Conservation (phyloP, 2,888 invertebrate genomes). For the Aquatica leii region DNA sequence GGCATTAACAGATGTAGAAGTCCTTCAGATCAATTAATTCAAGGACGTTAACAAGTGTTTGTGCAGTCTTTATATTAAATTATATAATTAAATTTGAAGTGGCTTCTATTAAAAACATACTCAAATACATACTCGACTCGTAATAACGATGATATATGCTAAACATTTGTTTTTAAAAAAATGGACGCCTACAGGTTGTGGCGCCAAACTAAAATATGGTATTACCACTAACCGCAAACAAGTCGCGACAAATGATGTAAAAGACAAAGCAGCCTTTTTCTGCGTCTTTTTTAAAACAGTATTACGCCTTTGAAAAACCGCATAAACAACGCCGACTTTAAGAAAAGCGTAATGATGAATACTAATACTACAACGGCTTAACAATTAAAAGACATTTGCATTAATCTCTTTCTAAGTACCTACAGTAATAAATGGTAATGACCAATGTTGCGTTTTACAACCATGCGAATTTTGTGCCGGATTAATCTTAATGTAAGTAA, state of each 20-base stretch:
- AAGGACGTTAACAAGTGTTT: neutral
- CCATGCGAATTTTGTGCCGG: too few relatives aligned
- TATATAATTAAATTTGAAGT: neutral
- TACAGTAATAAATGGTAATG: too few relatives aligned
- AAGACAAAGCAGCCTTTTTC: constrained; percentile 1
- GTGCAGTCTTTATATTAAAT: neutral
- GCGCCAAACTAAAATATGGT: constrained; percentile 28
- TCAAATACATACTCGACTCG: neutral
- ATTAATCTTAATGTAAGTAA: too few relatives aligned
- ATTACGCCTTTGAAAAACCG: too few relatives aligned
- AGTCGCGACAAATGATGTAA: constrained; percentile 22
- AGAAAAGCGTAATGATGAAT: too few relatives aligned
- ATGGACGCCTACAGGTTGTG: constrained; percentile 18
- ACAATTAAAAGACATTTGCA: too few relatives aligned
- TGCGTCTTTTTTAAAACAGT: too few relatives aligned
- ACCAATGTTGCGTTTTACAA: too few relatives aligned
- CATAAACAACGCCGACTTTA: too few relatives aligned
- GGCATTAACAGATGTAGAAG: too few relatives aligned
- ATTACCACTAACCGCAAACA: constrained; percentile 24
- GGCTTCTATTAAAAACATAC: constrained; percentile 1
- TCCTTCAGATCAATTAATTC: neutral
- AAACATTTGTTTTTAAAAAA: constrained; percentile 23
- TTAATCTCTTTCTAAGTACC: too few relatives aligned
- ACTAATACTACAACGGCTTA: too few relatives aligned
- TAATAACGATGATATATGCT: constrained; percentile 20